These are phyloP conservation scores for Tamandua tetradactyla DNA, from an alignment of 2,797 vertebrate species.

Conservation along the genomic window DNA sequence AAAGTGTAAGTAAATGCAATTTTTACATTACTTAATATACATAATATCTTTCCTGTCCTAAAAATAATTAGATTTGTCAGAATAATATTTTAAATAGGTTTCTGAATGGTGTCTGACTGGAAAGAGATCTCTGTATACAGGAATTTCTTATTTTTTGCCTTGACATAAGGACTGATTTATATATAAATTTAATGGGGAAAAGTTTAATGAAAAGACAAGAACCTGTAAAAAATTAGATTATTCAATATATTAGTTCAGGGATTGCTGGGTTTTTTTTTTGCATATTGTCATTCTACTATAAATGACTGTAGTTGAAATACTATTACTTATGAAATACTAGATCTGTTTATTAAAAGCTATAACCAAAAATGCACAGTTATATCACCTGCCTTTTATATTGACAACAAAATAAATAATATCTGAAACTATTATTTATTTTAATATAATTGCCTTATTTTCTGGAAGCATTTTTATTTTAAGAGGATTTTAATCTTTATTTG, in stretches of 20 bases:
- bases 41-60: not conserved
- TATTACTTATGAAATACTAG: not conserved
- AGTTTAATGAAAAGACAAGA: not conserved
- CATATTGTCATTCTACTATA: not conserved
- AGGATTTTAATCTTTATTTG: not conserved
- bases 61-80: not conserved
- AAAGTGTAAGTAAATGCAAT: not conserved
- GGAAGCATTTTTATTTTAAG: not conserved
- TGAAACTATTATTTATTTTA: not conserved
- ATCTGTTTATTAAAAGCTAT: not conserved
- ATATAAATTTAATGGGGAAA: not conserved
- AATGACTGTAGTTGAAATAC: not conserved
- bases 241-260: not conserved
- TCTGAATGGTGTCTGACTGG: not conserved
- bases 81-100: not conserved
- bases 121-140: not conserved
- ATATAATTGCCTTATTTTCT: not conserved
- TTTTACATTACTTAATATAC: not conserved
- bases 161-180: not conserved
- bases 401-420: not conserved
- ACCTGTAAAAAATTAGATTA: not conserved
- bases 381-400: not conserved
- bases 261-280: not conserved
- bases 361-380: not conserved
- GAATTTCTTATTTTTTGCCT: not conserved